Base-by-base conservation (phyloP, 2,888 invertebrate species). In the Ecliptopera silaceata region DNA sequence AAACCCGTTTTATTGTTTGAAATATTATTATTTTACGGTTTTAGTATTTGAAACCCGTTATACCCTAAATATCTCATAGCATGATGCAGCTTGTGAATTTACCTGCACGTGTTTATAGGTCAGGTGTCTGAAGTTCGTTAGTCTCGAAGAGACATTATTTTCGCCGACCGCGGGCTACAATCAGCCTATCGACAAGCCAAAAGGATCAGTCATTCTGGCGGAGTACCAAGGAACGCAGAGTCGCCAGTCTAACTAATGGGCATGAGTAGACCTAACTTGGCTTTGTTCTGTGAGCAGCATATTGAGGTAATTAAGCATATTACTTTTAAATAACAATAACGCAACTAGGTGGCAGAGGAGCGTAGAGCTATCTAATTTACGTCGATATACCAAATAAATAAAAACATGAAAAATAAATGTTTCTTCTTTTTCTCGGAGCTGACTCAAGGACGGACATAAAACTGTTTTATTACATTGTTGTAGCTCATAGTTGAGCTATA, bases 71-170 rank as follows among this genome's bases (percentile, higher is more conserved):
- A 69, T 52, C 42, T 15, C 31, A 26, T 15, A 63, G 59, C 22
- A 1, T 38, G 56, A 64, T 67, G 66, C 69, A 73, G 56, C 56
- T 49, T 63, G 46, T 69, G 69, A 70, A 70, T 76, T 77, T 72
- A 80, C 80, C 76, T 78, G 77, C 72, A 74, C 70, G 65, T 60
- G 75, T 79, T 87, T 82, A 86, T 89, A 88, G 88, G 90, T 89
- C 88, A 88, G 75, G 74, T 82, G 84, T 81, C 81, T 82, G 82
- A 86, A 88, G 89, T 90, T 88, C 89, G 87, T 90, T 89, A 88
- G 82, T 90, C 90, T 90, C 84, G 83, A 84, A 88, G 84, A 86
- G 88, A 88, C 88, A 88, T 90, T 89, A 90, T 87, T 89, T 86
- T 86, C 78, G 80, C 82, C 82, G 56, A 56, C 84, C 79, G 77